Percentiles rank a stretch among this genome's conserved stretches.
Evolutionary conservation across 2,113 vertebrate species (phyloP).

Genomic region (Microcebus lehilahytsara): DNA sequence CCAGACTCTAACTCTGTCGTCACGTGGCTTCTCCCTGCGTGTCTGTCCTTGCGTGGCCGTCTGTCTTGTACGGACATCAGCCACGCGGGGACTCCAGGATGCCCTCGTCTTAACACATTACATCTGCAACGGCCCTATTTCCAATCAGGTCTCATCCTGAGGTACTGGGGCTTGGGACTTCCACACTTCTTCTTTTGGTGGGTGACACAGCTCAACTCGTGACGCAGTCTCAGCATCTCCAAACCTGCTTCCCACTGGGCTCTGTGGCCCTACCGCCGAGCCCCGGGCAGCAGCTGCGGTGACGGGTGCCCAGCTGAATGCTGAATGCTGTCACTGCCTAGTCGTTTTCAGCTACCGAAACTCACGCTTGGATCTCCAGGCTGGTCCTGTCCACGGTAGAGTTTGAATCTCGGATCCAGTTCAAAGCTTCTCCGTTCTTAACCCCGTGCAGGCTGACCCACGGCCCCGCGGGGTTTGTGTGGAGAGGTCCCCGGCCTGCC

Average conservation of each 20-base stretch:
- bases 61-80: neutral
- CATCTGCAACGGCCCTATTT: neutral
- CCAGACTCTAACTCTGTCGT: neutral
- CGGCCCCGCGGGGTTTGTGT: rapidly evolving
- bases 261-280: rapidly evolving
- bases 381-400: neutral
- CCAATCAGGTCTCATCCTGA: neutral
- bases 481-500: rapidly evolving
- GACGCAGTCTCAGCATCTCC: neutral
- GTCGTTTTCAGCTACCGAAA: neutral
- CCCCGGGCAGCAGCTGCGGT: rapidly evolving
- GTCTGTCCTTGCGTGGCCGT: rapidly evolving
- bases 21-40: neutral
- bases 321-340: too few species aligned
- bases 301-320: neutral
- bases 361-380: neutral
- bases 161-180: too few species aligned
- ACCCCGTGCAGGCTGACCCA: rapidly evolving
- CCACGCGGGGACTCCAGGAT: rapidly evolving
- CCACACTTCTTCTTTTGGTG: rapidly evolving
- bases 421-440: neutral
- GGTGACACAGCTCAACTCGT: neutral
- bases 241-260: neutral
- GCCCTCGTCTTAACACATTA: neutral
- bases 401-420: neutral